Evolutionary conservation across 1,140 invertebrate species (phyloP).

Genomic region (Cotesia chilonis): DNA sequence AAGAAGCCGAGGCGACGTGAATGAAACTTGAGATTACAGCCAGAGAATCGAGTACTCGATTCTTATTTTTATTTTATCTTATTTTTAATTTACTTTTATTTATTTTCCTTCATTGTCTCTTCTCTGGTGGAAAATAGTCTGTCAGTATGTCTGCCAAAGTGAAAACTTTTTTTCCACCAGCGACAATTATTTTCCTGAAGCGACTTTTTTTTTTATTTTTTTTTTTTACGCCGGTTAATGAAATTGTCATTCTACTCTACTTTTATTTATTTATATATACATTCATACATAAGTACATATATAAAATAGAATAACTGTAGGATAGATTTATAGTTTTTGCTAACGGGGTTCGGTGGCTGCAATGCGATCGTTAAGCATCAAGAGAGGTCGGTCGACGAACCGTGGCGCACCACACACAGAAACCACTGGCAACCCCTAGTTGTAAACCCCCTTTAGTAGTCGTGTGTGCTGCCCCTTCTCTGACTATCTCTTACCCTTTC

Average conservation of each 20-base stretch:
- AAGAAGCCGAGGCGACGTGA: conserved; percentile 37
- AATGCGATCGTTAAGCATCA: conserved; percentile 30
- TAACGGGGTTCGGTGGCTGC: conserved; percentile 14
- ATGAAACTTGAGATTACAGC: conserved; percentile 39
- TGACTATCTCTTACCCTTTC: neutral
- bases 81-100: conserved; percentile 16
- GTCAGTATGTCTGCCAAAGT: too few species aligned
- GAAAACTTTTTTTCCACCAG: neutral
- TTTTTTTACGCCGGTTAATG: conserved; percentile 22
- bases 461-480: neutral
- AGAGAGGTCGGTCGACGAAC: conserved; percentile 29
- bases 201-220: neutral
- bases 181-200: neutral
- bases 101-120: conserved; percentile 1
- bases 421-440: conserved; percentile 14
- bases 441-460: neutral
- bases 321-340: conserved; percentile 35
- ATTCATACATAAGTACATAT: too few species aligned
- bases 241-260: conserved; percentile 23
- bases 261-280: too few species aligned
- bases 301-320: neutral
- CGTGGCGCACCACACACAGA: conserved; percentile 19
- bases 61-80: conserved; percentile 11
- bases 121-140: conserved; percentile 3
- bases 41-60: conserved; percentile 32